Conservation (phyloP, 2,797 vertebrate species). For the Pantherophis vulpinus region DNA sequence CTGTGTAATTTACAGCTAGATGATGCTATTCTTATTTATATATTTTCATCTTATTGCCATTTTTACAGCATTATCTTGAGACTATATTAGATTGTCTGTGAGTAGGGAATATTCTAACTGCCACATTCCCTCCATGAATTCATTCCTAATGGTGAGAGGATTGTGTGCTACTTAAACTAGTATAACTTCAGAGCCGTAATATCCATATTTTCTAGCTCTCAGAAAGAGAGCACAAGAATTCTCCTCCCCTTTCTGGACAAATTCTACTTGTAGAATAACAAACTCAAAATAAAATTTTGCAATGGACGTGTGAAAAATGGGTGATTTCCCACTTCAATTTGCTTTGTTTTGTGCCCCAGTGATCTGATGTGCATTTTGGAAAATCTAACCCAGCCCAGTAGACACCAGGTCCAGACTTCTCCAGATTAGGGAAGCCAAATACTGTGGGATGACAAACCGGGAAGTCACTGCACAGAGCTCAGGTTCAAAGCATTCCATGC, state of each 20-base stretch:
- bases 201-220: not conserved
- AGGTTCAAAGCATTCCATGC: not conserved
- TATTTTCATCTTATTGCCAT: rapidly evolving
- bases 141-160: rapidly evolving
- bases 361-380: not conserved
- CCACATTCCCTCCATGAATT: rapidly evolving
- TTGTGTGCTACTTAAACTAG: not conserved
- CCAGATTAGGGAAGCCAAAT: not conserved
- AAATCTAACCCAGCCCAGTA: not conserved
- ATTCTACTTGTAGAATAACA: not conserved
- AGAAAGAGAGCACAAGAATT: conserved; percentile 24
- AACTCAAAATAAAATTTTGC: conserved; percentile 4
- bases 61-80: not conserved
- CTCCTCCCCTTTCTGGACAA: not conserved
- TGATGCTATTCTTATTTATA: not conserved
- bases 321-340: not conserved
- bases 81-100: not conserved
- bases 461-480: not conserved
- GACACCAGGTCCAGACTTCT: not conserved
- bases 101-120: not conserved
- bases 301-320: conserved; percentile 61
- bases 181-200: rapidly evolving
- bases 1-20: not conserved
- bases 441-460: not conserved
- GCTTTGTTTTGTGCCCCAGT: not conserved